A percentile compares a stretch with the other conserved stretches of the same genome.
Evolutionary conservation across 2,797 vertebrate genomes (phyloP).

Genomic region (Hypotaenidia okinawae): DNA sequence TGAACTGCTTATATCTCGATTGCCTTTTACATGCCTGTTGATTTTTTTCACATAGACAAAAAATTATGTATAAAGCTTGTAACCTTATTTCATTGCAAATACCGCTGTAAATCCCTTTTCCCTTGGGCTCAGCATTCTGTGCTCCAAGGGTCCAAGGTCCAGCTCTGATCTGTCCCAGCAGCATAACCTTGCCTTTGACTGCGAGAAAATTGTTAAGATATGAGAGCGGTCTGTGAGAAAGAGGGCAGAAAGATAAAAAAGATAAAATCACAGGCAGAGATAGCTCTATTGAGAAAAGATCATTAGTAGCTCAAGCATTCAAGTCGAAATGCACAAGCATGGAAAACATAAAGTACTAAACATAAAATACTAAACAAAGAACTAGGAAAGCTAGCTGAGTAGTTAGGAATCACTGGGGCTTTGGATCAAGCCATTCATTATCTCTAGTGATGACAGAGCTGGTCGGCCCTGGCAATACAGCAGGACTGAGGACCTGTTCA

Average conservation of each 20-base stretch:
- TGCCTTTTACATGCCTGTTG: neutral
- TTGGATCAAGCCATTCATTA: neutral
- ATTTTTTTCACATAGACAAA: neutral
- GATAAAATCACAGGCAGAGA: neutral
- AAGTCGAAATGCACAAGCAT: neutral
- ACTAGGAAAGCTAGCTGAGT: neutral
- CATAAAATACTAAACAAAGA: neutral
- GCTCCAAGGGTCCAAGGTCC: neutral
- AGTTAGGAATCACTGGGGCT: neutral
- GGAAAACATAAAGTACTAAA: neutral
- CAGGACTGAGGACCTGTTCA: neutral
- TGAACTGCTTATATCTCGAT: neutral
- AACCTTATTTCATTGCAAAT: neutral
- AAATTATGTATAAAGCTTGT: neutral
- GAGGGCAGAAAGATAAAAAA: neutral
- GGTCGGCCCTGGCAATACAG: neutral
- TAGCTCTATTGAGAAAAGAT: neutral
- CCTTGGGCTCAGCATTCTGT: neutral
- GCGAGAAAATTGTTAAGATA: neutral
- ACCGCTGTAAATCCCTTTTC: neutral
- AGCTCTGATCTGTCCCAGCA: neutral
- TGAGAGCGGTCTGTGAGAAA: neutral
- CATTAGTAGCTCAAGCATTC: neutral
- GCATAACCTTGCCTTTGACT: neutral
- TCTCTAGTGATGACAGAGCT: neutral